Evolutionary conservation across 2,113 vertebrate species (phyloP).

Genomic region (Cephalopterus ornatus): DNA sequence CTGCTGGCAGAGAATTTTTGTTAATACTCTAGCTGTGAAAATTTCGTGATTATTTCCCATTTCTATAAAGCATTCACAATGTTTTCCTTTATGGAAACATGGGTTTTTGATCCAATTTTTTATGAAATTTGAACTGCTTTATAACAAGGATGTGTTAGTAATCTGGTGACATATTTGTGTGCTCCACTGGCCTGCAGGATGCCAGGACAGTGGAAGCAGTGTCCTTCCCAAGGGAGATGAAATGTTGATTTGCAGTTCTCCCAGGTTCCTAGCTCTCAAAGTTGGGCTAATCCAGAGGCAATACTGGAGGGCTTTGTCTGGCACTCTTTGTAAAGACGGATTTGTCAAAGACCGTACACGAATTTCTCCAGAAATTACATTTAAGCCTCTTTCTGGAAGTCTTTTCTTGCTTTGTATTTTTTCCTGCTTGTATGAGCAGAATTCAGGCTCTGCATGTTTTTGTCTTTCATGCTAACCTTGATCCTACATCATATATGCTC

Average conservation of each 20-base stretch:
- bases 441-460: background rate
- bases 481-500: fast-evolving
- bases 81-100: background rate
- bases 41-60: background rate
- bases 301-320: background rate
- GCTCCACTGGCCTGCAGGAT: background rate
- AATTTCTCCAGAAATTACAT: conserved; percentile 16
- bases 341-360: conserved; percentile 13
- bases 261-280: background rate
- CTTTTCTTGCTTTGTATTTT: background rate
- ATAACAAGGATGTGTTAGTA: background rate
- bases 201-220: background rate
- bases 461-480: background rate
- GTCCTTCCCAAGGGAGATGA: background rate
- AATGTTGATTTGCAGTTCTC: fast-evolving
- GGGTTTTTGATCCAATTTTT: background rate
- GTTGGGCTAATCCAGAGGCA: background rate
- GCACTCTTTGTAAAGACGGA: background rate
- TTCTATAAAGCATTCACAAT: background rate
- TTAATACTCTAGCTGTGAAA: background rate
- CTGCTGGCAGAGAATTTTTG: background rate
- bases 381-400: background rate
- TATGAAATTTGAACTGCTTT: background rate
- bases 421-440: background rate
- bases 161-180: background rate